Evolutionary conservation across 2,888 invertebrate species (phyloP).

Genomic region (Lasioglossum oenotherae): DNA sequence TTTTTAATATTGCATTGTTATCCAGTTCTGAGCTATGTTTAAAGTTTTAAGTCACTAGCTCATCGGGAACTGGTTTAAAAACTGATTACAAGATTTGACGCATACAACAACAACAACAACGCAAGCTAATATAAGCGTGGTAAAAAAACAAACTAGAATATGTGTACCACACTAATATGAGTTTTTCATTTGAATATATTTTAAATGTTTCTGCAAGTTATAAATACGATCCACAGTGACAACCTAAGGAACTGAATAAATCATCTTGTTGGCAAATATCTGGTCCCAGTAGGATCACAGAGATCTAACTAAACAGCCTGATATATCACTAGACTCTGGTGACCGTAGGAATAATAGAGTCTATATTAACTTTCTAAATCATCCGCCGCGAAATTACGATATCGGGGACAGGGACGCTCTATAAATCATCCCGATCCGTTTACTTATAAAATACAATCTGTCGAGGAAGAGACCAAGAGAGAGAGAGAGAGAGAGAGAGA

Average conservation of each 20-base stretch:
- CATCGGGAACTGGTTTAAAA: too few relatives aligned
- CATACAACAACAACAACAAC: too few relatives aligned
- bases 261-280: not conserved
- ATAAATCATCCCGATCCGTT: slow-evolving; percentile 70
- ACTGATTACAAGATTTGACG: too few relatives aligned
- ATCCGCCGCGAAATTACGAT: slow-evolving; percentile 45
- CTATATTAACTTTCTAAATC: slow-evolving; percentile 31
- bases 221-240: not conserved
- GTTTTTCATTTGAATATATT: not conserved
- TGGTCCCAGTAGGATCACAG: not conserved
- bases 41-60: too few relatives aligned
- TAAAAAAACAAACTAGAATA: not conserved
- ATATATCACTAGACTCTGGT: not conserved
- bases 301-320: not conserved
- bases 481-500: not conserved
- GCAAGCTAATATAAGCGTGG: too few relatives aligned
- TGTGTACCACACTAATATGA: too few relatives aligned
- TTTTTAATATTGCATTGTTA: too few relatives aligned
- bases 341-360: not conserved
- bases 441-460: slow-evolving; percentile 75
- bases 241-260: not conserved
- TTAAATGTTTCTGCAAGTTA: not conserved
- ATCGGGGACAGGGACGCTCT: slow-evolving; percentile 34
- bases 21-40: too few relatives aligned
- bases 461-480: slow-evolving; percentile 57